Conservation (phyloP, 2,113 vertebrate genomes). For the Sylvietta virens region DNA sequence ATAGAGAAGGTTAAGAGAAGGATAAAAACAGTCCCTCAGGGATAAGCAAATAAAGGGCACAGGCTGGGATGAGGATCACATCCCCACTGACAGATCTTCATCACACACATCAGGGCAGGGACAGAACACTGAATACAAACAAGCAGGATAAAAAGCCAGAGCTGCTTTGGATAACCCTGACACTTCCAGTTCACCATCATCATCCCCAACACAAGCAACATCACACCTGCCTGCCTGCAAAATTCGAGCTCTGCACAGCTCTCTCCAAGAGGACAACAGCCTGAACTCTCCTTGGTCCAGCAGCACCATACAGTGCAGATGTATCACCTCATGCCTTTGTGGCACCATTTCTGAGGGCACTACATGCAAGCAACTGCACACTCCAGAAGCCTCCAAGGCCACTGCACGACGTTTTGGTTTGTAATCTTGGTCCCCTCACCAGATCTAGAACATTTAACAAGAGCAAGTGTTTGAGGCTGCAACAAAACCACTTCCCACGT, state of each 20-base stretch:
- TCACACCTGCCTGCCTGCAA: neutral
- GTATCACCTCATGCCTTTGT: accelerated
- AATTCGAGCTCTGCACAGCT: neutral
- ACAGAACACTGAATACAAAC: accelerated
- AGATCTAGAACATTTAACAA: neutral
- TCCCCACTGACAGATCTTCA: neutral
- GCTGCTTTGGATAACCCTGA: neutral
- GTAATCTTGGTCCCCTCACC: neutral
- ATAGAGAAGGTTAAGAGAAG: neutral
- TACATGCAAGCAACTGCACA: accelerated
- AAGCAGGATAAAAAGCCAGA: neutral
- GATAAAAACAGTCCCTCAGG: neutral
- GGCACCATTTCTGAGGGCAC: neutral
- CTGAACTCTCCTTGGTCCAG: neutral
- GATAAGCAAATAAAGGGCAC: neutral
- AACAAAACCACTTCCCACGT: neutral
- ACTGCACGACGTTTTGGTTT: accelerated
- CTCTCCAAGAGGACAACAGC: neutral
- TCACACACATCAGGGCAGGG: neutral
- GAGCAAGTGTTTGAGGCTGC: neutral
- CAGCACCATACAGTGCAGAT: accelerated
- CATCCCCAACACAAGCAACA: neutral
- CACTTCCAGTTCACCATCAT: neutral
- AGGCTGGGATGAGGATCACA: neutral
- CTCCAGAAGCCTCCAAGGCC: neutral